These are phyloP conservation scores for Agrenia bidenticulata DNA, from an alignment of 2,888 invertebrate genomes.

Conservation along the genomic window DNA sequence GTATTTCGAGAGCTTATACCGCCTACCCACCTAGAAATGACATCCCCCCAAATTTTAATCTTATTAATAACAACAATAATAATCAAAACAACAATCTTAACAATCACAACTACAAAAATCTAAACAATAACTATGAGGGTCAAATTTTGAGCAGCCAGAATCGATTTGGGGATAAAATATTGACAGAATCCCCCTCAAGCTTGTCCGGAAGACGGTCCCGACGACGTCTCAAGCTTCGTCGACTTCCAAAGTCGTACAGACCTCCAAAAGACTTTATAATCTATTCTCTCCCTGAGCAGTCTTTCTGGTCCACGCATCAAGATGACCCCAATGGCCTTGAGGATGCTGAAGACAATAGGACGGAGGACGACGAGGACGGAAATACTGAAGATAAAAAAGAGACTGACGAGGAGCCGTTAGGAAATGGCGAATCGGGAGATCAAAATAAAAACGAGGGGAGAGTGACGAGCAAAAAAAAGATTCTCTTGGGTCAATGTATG, in stretches of 20 bases:
- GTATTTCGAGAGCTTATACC: not conserved
- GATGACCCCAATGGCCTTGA: not conserved
- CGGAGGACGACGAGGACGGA: not conserved
- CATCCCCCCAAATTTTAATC: not conserved
- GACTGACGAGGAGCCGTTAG: not conserved
- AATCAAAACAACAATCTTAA: too few species aligned
- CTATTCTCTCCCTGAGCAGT: slow-evolving; percentile 8
- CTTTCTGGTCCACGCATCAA: not conserved
- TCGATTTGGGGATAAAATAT: not conserved
- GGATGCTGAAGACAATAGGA: not conserved
- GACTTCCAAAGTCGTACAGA: not conserved
- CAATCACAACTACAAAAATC: not conserved
- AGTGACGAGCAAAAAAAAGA: not conserved
- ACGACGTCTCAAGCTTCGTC: not conserved
- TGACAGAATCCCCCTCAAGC: not conserved
- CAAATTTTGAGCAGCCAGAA: not conserved
- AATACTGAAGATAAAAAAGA: not conserved
- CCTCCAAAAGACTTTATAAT: slow-evolving; percentile 7
- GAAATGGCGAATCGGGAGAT: not conserved
- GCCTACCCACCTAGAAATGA: not conserved
- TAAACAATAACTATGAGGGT: not conserved
- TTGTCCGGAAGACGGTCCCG: not conserved
- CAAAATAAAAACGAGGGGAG: not conserved
- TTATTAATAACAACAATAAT: too few species aligned
- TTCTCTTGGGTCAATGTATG: slow-evolving; percentile 6